Evolutionary conservation across 2,113 vertebrate species (phyloP), one percentile per base, ranked within the genome.

Genomic region (Cyrtonyx montezumae): DNA sequence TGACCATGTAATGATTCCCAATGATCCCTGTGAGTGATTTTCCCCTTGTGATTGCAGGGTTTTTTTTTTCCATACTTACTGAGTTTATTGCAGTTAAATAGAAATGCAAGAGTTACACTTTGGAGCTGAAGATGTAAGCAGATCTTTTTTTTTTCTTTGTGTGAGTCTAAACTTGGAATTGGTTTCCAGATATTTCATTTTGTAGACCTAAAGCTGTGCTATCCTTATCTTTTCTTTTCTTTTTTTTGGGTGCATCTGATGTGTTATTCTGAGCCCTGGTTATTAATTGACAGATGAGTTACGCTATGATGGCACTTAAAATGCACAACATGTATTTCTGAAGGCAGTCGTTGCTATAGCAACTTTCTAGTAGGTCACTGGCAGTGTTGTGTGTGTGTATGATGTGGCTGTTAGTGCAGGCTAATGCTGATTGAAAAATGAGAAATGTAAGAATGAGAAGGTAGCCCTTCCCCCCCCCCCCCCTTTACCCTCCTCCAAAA

Each of bases 241-340:
- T 32, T 25, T 68, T 69, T 66, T 81, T 90, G 28, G 1, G 80
- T 9, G 3, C 84, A 67, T 87, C 73, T 86, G 91, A 81, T 95
- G 46, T 87, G 84, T 91, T 96, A 6, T 94, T 90, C 93, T 87
- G 86, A 96, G 95, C 93, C 6, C 34, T 94, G 94, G 96, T 97
- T 97, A 97, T 97, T 98, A 98, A 98, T 98, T 98, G 97, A 98
- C 97, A 98, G 97, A 97, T 97, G 97, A 97, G 95, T 96, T 97
- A 97, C 97, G 92, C 97, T 95, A 58, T 96, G 91, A 98, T 97
- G 98, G 98, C 97, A 98, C 98, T 99, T 99, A 98, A 98, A 98
- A 99, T 99, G 98, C 98, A 98, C 98, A 97, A 98, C 98, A 97
- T 98, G 98, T 98, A 98, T 98, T 98, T 97, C 98, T 97, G 98